Conservation (phyloP, 1,140 invertebrate genomes). For the Heliothis virescens region DNA sequence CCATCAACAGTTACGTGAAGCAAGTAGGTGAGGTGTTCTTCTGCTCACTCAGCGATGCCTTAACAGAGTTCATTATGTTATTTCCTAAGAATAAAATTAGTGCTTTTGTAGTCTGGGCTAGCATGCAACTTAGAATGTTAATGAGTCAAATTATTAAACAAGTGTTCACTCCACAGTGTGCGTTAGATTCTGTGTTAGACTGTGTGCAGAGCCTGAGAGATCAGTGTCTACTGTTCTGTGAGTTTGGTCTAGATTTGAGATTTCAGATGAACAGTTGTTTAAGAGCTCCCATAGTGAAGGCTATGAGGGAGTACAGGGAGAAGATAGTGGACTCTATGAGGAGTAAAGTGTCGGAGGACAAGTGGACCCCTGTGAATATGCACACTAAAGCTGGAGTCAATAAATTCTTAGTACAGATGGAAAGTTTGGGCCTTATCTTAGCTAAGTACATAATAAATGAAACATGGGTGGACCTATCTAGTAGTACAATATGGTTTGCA, state of each 20-base stretch:
- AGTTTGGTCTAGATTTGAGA: conserved; percentile 89
- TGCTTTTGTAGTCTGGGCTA: conserved; percentile 97
- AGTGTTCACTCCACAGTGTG: conserved; percentile 96
- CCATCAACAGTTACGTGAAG: conserved; percentile 94
- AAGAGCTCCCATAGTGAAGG: conserved; percentile 87
- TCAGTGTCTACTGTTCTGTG: conserved; percentile 89
- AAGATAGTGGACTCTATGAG: conserved; percentile 84
- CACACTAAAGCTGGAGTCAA: conserved; percentile 84
- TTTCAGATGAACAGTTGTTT: conserved; percentile 94
- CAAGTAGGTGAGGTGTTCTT: conserved; percentile 96
- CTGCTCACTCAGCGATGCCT: conserved; percentile 94
- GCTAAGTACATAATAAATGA: conserved; percentile 86
- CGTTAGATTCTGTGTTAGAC: conserved; percentile 93
- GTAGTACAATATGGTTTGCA: conserved; percentile 85
- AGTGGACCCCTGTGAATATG: conserved; percentile 85
- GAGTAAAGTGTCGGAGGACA: conserved; percentile 82
- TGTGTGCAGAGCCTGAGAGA: conserved; percentile 93
- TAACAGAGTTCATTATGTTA: conserved; percentile 93
- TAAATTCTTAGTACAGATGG: conserved; percentile 84
- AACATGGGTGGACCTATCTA: conserved; percentile 85
- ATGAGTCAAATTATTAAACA: conserved; percentile 94
- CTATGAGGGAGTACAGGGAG: conserved; percentile 83
- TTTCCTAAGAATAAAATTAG: conserved; percentile 92
- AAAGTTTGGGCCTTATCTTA: conserved; percentile 84
- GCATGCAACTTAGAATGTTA: conserved; percentile 93